Conservation (phyloP, 2,888 invertebrate species). For the Tetranychus piercei region DNA sequence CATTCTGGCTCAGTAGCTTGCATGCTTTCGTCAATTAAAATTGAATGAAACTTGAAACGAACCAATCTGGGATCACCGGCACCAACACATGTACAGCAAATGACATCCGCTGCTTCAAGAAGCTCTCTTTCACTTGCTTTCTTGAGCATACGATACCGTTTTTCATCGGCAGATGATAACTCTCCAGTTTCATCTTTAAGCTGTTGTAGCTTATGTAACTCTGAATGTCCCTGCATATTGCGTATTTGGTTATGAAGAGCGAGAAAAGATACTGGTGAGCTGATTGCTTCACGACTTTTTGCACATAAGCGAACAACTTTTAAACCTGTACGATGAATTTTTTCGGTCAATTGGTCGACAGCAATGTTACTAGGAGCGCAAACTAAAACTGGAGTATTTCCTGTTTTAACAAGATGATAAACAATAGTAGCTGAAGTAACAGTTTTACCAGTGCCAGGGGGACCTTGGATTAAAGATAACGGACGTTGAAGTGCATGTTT, state of each 20-base stretch:
- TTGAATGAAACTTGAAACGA: conserved; percentile 80
- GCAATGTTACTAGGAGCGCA: conserved; percentile 99
- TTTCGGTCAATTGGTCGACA: conserved; percentile 95
- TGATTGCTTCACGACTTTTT: conserved; percentile 91
- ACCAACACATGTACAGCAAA: conserved; percentile 96
- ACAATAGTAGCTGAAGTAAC: conserved; percentile 98
- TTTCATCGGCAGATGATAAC: conserved; percentile 81
- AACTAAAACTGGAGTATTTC: conserved; percentile 72
- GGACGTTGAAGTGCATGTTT: conserved; percentile 93
- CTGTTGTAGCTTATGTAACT: conserved; percentile 82
- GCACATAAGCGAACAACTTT: conserved; percentile 62
- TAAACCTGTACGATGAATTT: conserved; percentile 88
- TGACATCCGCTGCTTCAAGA: conserved; percentile 86
- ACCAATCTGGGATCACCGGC: conserved; percentile 89
- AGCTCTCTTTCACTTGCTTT: conserved; percentile 75
- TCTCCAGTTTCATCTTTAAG: conserved; percentile 97
- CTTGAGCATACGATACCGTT: conserved; percentile 71
- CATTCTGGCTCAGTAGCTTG: conserved; percentile 95
- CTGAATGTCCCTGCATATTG: conserved; percentile 76
- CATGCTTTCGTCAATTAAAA: conserved; percentile 90
- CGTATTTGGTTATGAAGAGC: conserved; percentile 93
- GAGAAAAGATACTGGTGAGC: conserved; percentile 87
- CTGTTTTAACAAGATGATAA: conserved; percentile 86
- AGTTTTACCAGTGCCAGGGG: conserved; percentile 94
- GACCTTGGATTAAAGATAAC: conserved; percentile 81